Percentiles rank a stretch among this genome's conserved stretches.
Evolutionary conservation across 2,113 vertebrate genomes (phyloP).

Genomic region (Centropristis striata): DNA sequence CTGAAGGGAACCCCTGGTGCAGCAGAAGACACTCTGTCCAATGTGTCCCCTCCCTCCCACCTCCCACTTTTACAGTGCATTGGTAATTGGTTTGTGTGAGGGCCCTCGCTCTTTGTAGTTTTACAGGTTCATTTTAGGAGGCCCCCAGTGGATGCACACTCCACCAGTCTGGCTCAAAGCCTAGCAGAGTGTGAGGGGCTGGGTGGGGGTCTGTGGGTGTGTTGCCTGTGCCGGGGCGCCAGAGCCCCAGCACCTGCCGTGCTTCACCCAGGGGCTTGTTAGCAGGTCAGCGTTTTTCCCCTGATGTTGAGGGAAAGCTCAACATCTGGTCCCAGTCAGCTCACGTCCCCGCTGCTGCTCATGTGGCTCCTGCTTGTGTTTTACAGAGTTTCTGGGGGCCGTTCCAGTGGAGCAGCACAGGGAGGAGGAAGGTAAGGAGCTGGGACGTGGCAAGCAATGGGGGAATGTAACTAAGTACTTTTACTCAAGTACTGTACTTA

Average conservation of each 20-base stretch:
- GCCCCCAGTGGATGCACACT: slow-evolving; percentile 61
- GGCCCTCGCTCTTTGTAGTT: slow-evolving; percentile 84
- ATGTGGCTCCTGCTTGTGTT: slow-evolving; percentile 70
- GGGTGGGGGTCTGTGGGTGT: slow-evolving; percentile 14
- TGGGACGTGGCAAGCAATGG: slow-evolving; percentile 41
- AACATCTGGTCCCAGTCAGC: slow-evolving; percentile 78
- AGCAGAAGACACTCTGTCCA: slow-evolving; percentile 57
- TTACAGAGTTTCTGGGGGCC: slow-evolving; percentile 85
- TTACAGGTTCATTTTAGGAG: slow-evolving; percentile 78
- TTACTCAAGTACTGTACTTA: too few species aligned
- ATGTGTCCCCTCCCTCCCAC: slow-evolving; percentile 36
- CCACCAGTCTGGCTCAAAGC: slow-evolving; percentile 65
- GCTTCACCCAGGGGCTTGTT: slow-evolving; percentile 67
- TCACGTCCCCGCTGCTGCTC: slow-evolving; percentile 61
- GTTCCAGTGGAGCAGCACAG: slow-evolving; percentile 79
- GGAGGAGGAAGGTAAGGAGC: slow-evolving; percentile 78
- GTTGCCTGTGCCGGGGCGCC: slow-evolving; percentile 59
- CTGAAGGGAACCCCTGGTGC: slow-evolving; percentile 62
- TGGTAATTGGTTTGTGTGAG: slow-evolving; percentile 72
- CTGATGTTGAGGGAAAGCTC: slow-evolving; percentile 51
- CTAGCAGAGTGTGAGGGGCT: slow-evolving; percentile 14
- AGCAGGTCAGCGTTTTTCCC: slow-evolving; percentile 75
- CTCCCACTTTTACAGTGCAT: slow-evolving; percentile 66
- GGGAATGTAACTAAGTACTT: neutral
- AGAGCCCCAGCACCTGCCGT: slow-evolving; percentile 68